Base-by-base conservation (phyloP, 2,888 invertebrate genomes). In the Harpalus rufipes region DNA sequence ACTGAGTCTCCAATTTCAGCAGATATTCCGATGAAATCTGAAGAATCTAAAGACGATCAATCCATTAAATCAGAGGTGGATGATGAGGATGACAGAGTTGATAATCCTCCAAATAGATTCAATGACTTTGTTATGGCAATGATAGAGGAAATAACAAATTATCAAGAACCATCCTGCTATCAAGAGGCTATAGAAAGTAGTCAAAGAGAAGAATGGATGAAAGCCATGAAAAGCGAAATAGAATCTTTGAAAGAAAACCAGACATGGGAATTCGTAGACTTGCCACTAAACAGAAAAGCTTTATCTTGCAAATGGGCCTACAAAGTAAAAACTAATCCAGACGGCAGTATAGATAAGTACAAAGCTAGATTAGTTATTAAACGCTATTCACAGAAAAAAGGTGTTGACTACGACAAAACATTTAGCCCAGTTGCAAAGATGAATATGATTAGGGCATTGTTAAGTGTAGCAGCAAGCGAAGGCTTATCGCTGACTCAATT, bases 321-420 rank as follows among this genome's bases (percentile, higher is more conserved):
- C 44, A 51, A 51, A 51, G 44, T 51, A 12, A 51, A 51, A 12
- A 10, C 10, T 10, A 51, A 51, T 51, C 44, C 12, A 51, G 12
- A 51, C 10, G 44, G 10, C 44, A 51, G 44, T 51, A 3, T 51
- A 51, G 44, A 51, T 12, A 51, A 51, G 44, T 51, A 51, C 10
- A 51, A 51, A 51, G 87, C 88, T 7, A 85, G 88, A 74, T 81
- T 88, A 0, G 88, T 88, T 6, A 87, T 63, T 18, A 81, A 81
- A 56, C 44, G 81, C 18, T 61, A 39, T 39, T 68, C 21, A 63
- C 86, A 87, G 58, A 84, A 85, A 32, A 39, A 79, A 16, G 86
- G 85, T 41, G 74, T 87, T 16, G 87, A 87, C 21, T 87, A 87
- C 41, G 79, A 81, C 41, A 85, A 87, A 85, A 87, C 86, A 21